These are phyloP conservation scores for Rotaria socialis DNA, from an alignment of 2,888 invertebrate species.

Conservation along the genomic window DNA sequence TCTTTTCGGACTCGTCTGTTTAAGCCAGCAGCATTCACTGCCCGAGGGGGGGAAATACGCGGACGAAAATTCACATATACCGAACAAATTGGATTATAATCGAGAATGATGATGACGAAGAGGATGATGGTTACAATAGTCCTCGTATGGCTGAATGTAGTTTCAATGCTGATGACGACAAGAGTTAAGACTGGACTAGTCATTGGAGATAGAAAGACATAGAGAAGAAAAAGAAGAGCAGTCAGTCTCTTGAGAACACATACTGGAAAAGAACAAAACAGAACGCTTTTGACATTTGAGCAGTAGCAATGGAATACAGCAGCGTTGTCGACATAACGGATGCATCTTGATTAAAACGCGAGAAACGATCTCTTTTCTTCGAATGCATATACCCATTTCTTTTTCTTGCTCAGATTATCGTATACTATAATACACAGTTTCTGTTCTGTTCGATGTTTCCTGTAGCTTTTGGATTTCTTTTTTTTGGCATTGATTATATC, in stretches of 20 bases:
- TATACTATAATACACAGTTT: background rate
- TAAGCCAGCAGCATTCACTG: background rate
- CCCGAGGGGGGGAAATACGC: background rate
- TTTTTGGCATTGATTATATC: background rate
- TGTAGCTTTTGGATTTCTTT: background rate
- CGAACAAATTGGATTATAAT: background rate
- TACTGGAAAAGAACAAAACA: background rate
- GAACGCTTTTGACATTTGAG: conserved; percentile 3
- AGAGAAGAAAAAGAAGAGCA: background rate
- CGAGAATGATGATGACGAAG: background rate
- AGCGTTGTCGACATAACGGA: background rate
- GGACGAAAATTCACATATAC: background rate
- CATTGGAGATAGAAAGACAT: background rate
- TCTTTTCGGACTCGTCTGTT: background rate
- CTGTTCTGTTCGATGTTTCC: conserved; percentile 4
- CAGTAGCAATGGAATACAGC: background rate
- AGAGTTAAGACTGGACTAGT: background rate
- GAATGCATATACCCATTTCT: background rate
- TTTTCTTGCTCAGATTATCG: background rate
- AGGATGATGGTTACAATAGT: background rate
- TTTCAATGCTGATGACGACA: background rate
- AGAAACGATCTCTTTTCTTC: background rate
- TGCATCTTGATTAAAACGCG: conserved; percentile 13
- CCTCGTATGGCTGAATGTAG: background rate
- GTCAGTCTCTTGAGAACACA: background rate